Evolutionary conservation across 2,888 invertebrate species (phyloP).

Genomic region (Oasisia sp.): DNA sequence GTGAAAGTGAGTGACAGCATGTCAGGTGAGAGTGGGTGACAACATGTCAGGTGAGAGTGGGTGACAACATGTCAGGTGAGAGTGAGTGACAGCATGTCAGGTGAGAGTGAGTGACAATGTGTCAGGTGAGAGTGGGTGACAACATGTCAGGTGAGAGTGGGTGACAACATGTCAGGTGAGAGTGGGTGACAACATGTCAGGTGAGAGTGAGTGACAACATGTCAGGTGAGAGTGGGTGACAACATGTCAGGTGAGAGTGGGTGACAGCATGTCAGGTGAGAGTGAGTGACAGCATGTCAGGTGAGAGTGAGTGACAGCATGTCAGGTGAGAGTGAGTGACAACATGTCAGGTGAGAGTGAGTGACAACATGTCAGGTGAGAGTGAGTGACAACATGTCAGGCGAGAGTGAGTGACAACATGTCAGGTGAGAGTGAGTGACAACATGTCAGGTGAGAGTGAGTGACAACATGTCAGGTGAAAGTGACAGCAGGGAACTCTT

Average conservation of each 20-base stretch:
- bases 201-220: background rate
- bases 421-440: background rate
- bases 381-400: background rate
- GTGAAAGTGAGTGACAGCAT: background rate
- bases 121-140: too few relatives aligned
- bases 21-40: conserved; percentile 8
- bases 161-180: conserved; percentile 1
- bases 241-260: conserved; percentile 8
- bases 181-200: background rate
- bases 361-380: background rate
- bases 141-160: conserved; percentile 8
- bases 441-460: background rate
- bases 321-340: background rate
- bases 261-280: background rate
- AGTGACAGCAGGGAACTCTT: background rate
- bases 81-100: background rate
- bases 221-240: conserved; percentile 8
- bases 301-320: background rate
- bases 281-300: background rate
- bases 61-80: conserved; percentile 1
- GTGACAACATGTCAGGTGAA: background rate
- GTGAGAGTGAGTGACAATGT: too few relatives aligned
- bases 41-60: conserved; percentile 8
- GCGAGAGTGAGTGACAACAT: background rate
- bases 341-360: background rate